phyloP scores from a whole-genome alignment of 2,888 invertebrate species.

The Pseudoips prasinana region DNA sequence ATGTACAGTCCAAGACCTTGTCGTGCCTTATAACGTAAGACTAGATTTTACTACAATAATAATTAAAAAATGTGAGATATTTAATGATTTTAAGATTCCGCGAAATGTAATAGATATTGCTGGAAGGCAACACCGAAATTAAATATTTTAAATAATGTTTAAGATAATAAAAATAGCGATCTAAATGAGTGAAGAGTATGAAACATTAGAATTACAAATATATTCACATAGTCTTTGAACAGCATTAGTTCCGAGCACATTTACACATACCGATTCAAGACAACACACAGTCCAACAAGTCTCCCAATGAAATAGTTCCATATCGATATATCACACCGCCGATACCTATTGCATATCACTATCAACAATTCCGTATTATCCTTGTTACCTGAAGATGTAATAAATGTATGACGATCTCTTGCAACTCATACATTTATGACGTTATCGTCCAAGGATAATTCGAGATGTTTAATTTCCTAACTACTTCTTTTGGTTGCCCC shows the following conservation, averaged over 20 bases:
- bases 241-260: constrained; percentile 34
- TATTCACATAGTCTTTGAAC: constrained; percentile 55
- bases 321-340: constrained; percentile 14
- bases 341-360: constrained; percentile 27
- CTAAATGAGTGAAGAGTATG: constrained; percentile 36
- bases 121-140: constrained; percentile 50
- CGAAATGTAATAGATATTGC: constrained; percentile 40
- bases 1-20: constrained; percentile 73
- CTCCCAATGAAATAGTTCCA: constrained; percentile 18
- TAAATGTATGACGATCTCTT: not conserved
- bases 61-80: constrained; percentile 62
- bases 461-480: constrained; percentile 2
- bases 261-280: constrained; percentile 33
- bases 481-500: constrained; percentile 26
- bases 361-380: constrained; percentile 6
- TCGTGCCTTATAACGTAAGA: constrained; percentile 75
- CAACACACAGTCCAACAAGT: constrained; percentile 32
- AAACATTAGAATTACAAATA: constrained; percentile 31
- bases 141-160: constrained; percentile 40
- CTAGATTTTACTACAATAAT: constrained; percentile 78
- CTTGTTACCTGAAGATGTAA: not conserved
- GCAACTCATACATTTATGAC: too few species aligned
- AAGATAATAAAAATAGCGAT: constrained; percentile 39
- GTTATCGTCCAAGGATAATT: too few species aligned
- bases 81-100: constrained; percentile 46